Base-by-base conservation (phyloP, 2,888 invertebrate genomes). In the Vandiemenella viatica region DNA sequence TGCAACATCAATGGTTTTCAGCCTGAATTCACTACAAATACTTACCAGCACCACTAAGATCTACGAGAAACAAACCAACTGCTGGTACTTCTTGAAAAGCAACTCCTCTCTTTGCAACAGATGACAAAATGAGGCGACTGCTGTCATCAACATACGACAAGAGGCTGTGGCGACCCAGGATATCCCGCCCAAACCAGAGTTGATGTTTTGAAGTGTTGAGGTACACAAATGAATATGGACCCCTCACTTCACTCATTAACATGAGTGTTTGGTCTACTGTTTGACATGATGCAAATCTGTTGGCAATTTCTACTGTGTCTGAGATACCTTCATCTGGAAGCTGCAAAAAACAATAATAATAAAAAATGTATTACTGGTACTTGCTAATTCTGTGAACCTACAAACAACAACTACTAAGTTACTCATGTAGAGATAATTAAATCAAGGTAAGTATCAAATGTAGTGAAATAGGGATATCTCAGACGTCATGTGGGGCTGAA, bases 221-320 rank as follows among this genome's bases (percentile, higher is more conserved):
- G 62, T 80, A 87, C 55, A 93, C 74, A 51, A 93, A 73, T 49
- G 88, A 79, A 67, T 82, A 92, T 21, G 95, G 93, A 3, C 95
- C 95, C 55, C 81, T 73, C 1, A 91, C 64, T 23, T 60, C 60
- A 51, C 69, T 67, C 42, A 91, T 62, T 16, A 17, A 16, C 41
- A 72, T 6, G 13, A 17, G 17, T 16, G 17, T 40, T 16, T 17
- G 5, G 15, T 40, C 40, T 16, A 13, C 17, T 13, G 10, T 18
- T 17, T 18, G 10, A 20, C 10, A 13, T 13, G 10, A n/a, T 20
- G 10, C 21, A 19, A 53, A 23, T 7, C 38, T 21, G 15, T 44
- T 8, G 10, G 43, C 43, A 2, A 52, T 37, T 4, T 37, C n/a
- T 13, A 13, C 5, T 15, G 52, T 50, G 37, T 52, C 52, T 10